phyloP scores from a whole-genome alignment of 1,140 invertebrate species.

The Papilio dardanus region DNA sequence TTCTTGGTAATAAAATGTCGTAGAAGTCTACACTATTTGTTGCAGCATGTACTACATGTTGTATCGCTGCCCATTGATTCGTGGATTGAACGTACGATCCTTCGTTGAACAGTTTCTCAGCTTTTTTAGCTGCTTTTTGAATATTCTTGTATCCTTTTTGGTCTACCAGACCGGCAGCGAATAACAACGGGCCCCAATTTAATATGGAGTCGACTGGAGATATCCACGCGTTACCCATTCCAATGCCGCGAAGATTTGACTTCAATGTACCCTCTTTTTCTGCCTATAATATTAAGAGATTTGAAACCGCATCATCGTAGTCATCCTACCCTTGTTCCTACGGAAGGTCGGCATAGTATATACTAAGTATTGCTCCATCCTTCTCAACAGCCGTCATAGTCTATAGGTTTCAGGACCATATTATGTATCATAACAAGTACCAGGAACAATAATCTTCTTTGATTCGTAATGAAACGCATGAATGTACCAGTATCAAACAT shows the following conservation, averaged over 20 bases:
- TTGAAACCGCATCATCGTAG: too few species aligned
- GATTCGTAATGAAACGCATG: too few species aligned
- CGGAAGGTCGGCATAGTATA: too few species aligned
- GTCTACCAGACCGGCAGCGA: conserved; percentile 86
- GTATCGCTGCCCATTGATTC: conserved; percentile 84
- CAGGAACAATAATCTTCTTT: too few species aligned
- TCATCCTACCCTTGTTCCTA: too few species aligned
- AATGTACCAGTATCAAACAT: too few species aligned
- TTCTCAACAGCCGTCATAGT: too few species aligned
- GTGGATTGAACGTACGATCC: conserved; percentile 85
- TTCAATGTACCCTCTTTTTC: conserved; percentile 85
- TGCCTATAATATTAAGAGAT: conserved; percentile 78
- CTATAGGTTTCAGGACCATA: too few species aligned
- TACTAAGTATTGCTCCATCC: too few species aligned
- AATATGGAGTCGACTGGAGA: conserved; percentile 91
- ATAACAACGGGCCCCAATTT: conserved; percentile 90
- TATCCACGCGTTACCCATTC: conserved; percentile 93
- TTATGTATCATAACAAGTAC: too few species aligned
- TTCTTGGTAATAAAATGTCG: conserved; percentile 86
- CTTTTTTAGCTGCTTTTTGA: conserved; percentile 76
- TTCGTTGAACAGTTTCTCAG: conserved; percentile 80
- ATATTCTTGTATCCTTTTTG: conserved; percentile 83
- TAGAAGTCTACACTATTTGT: conserved; percentile 90
- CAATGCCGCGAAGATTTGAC: conserved; percentile 89
- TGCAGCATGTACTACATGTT: conserved; percentile 82